A percentile compares a stretch with the other conserved stretches of the same genome.
phyloP scores from a whole-genome alignment of 2,888 invertebrate species.

The Temnothorax unifasciatus region DNA sequence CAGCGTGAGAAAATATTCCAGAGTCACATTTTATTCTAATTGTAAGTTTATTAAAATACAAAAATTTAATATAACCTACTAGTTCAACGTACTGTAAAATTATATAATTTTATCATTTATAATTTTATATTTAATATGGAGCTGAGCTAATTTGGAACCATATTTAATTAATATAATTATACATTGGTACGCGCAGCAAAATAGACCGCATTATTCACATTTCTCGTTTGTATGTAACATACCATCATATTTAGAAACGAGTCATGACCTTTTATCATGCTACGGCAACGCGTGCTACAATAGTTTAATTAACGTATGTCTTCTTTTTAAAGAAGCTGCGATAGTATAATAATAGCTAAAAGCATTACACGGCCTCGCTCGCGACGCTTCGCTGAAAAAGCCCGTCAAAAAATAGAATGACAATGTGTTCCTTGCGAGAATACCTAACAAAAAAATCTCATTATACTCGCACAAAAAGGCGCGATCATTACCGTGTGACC shows the following conservation, averaged over 20 bases:
- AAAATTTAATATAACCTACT: neutral
- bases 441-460: conserved; percentile 31
- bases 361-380: conserved; percentile 10
- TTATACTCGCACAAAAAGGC: conserved; percentile 8
- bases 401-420: conserved; percentile 42
- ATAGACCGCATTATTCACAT: neutral
- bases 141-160: neutral
- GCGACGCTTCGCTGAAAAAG: conserved; percentile 12
- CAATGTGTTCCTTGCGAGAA: conserved; percentile 38
- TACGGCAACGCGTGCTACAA: conserved; percentile 6
- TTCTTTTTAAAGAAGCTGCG: conserved; percentile 27
- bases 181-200: neutral
- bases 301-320: conserved; percentile 40
- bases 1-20: neutral
- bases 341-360: conserved; percentile 38
- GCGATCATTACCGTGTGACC: conserved; percentile 18
- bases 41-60: neutral
- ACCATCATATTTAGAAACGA: neutral
- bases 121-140: neutral
- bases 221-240: neutral
- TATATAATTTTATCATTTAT: neutral
- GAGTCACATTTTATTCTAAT: neutral
- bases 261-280: conserved; percentile 20
- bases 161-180: conserved; percentile 12
- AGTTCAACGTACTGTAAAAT: neutral